phyloP scores from a whole-genome alignment of 1,140 invertebrate species.

The Heliconius melpomene region DNA sequence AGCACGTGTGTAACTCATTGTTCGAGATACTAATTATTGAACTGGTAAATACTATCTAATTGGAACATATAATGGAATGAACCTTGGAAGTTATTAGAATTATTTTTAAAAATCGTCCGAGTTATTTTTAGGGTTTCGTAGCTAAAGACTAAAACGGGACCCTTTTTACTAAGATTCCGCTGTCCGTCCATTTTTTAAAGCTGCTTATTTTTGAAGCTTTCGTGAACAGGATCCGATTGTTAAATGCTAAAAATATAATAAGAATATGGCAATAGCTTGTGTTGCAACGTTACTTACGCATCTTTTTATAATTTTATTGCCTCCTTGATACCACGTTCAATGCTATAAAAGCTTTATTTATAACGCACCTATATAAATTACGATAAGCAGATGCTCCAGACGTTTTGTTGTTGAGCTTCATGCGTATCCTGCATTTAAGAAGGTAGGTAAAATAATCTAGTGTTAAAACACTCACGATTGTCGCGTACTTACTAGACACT shows the following conservation, averaged over 20 bases:
- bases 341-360: slow-evolving; percentile 11
- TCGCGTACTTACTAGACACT: too few relatives aligned
- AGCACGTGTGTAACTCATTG: slow-evolving; percentile 4
- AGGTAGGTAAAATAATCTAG: too few relatives aligned
- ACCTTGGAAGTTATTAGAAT: neutral
- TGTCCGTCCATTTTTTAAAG: too few relatives aligned
- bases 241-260: neutral
- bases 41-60: slow-evolving; percentile 6
- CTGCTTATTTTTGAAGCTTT: too few relatives aligned
- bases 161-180: too few relatives aligned
- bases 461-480: neutral
- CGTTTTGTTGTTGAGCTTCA: neutral
- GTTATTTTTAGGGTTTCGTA: neutral
- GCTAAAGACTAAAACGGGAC: too few relatives aligned
- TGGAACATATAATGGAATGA: neutral
- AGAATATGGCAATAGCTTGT: neutral
- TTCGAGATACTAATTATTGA: slow-evolving; percentile 6
- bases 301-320: slow-evolving; percentile 2
- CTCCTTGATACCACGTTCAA: neutral
- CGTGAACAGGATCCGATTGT: too few relatives aligned
- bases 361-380: neutral
- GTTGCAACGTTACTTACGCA: neutral
- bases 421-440: too few relatives aligned
- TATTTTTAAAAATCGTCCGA: neutral
- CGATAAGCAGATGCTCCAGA: slow-evolving; percentile 2